phyloP scores from a whole-genome alignment of 1,140 invertebrate genomes.

The Ylistrum balloti region DNA sequence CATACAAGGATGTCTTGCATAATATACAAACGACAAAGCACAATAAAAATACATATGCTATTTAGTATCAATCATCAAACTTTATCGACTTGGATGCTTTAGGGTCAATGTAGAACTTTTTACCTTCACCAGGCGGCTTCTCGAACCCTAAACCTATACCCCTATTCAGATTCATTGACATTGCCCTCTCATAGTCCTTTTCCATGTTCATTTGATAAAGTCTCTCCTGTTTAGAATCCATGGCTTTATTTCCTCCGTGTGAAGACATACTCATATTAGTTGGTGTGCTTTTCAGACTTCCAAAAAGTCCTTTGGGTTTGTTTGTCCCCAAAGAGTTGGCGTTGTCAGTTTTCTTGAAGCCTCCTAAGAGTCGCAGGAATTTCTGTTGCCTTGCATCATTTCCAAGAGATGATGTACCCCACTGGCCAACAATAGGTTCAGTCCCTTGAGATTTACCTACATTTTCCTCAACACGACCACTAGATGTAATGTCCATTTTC shows the following conservation, averaged over 20 bases:
- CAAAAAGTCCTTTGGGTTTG: background rate
- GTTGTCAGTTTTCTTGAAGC: conserved; percentile 62
- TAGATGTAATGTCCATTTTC: background rate
- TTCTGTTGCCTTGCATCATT: conserved; percentile 68
- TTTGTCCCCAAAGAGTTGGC: background rate
- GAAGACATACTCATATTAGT: background rate
- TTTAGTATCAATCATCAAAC: conserved; percentile 64
- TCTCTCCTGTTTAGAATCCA: conserved; percentile 58
- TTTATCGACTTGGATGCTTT: conserved; percentile 66
- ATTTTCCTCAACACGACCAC: background rate
- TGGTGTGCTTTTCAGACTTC: background rate
- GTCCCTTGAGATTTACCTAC: background rate
- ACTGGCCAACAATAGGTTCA: conserved; percentile 59
- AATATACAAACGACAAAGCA: too few species aligned
- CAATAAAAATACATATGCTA: too few species aligned
- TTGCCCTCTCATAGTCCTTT: conserved; percentile 68
- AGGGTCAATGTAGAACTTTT: conserved; percentile 74
- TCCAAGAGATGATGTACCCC: conserved; percentile 67
- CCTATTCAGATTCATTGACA: conserved; percentile 64
- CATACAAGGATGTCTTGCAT: too few species aligned
- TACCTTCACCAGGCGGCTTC: conserved; percentile 67
- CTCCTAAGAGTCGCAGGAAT: conserved; percentile 71
- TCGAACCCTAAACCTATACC: conserved; percentile 70
- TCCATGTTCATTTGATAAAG: conserved; percentile 65
- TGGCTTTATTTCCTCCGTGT: conserved; percentile 62